These are phyloP conservation scores for Conus canariensis DNA, from an alignment of 2,888 invertebrate species.

Conservation along the genomic window DNA sequence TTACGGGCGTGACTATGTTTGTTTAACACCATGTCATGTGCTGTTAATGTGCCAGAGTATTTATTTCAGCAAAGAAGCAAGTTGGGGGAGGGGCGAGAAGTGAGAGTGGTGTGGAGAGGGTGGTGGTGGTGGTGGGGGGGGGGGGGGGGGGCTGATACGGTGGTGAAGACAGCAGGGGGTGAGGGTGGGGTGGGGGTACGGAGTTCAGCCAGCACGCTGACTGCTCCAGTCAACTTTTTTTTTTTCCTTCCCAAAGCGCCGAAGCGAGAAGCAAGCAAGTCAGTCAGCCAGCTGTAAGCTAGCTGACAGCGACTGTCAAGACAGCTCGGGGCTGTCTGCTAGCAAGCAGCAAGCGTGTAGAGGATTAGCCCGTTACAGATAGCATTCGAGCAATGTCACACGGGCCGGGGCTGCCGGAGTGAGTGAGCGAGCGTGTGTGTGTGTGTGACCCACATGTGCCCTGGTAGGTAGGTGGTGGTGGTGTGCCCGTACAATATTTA, in stretches of 20 bases:
- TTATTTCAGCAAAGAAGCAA: too few species aligned
- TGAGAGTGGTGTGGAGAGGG: background rate
- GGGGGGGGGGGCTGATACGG: background rate
- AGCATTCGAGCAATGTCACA: constrained; percentile 43
- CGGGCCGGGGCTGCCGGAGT: background rate
- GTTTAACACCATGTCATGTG: too few species aligned
- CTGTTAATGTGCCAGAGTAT: too few species aligned
- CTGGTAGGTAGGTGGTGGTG: background rate
- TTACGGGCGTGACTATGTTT: too few species aligned
- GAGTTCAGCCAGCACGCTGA: too few species aligned
- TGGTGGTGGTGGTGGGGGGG: background rate
- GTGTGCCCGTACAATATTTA: constrained; percentile 45
- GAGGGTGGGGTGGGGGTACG: too few species aligned
- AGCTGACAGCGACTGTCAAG: too few species aligned
- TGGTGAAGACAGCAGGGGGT: too few species aligned
- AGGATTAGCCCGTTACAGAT: constrained; percentile 42
- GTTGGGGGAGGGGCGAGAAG: background rate
- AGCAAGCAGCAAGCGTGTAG: constrained; percentile 22
- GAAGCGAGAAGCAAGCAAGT: too few species aligned
- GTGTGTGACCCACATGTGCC: constrained; percentile 42
- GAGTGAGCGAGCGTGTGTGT: background rate
- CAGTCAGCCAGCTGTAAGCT: too few species aligned
- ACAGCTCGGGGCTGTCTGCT: background rate
- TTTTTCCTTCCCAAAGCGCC: too few species aligned
- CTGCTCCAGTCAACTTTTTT: too few species aligned